Percentiles rank a stretch among this genome's conserved stretches.
phyloP scores from a whole-genome alignment of 2,888 invertebrate species.

The Campoletis raptor region DNA sequence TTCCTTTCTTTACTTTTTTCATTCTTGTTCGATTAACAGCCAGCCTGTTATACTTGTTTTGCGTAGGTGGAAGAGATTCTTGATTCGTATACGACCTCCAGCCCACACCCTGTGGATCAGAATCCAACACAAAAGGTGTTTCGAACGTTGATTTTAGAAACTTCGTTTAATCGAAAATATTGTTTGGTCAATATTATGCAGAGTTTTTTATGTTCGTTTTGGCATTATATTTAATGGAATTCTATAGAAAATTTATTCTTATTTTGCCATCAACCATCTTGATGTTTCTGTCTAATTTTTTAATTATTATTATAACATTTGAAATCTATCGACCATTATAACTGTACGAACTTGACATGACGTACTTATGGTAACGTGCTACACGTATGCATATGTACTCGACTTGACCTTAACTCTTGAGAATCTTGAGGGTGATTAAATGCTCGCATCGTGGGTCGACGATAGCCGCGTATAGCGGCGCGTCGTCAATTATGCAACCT shows the following conservation, averaged over 20 bases:
- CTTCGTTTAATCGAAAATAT: not conserved
- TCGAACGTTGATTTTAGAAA: not conserved
- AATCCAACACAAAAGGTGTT: conserved; percentile 22
- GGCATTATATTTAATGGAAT: not conserved
- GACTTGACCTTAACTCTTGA: conserved; percentile 37
- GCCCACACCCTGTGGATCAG: conserved; percentile 52
- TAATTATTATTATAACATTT: not conserved
- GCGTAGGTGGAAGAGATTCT: conserved; percentile 60
- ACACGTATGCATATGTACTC: not conserved
- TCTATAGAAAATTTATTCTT: not conserved
- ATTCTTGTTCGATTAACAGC: not conserved
- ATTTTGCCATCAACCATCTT: not conserved
- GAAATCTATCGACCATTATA: not conserved
- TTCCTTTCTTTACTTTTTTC: conserved; percentile 40
- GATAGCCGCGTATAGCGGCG: conserved; percentile 31
- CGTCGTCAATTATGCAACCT: conserved; percentile 66
- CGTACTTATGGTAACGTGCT: not conserved
- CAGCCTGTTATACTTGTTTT: conserved; percentile 50
- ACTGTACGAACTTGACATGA: not conserved
- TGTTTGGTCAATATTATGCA: not conserved
- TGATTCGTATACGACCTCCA: conserved; percentile 56
- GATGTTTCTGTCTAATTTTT: not conserved
- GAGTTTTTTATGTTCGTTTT: not conserved
- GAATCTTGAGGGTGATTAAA: conserved; percentile 56
- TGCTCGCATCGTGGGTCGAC: conserved; percentile 49